These are phyloP conservation scores for Cherax quadricarinatus DNA, from an alignment of 1,140 invertebrate genomes.

Conservation along the genomic window DNA sequence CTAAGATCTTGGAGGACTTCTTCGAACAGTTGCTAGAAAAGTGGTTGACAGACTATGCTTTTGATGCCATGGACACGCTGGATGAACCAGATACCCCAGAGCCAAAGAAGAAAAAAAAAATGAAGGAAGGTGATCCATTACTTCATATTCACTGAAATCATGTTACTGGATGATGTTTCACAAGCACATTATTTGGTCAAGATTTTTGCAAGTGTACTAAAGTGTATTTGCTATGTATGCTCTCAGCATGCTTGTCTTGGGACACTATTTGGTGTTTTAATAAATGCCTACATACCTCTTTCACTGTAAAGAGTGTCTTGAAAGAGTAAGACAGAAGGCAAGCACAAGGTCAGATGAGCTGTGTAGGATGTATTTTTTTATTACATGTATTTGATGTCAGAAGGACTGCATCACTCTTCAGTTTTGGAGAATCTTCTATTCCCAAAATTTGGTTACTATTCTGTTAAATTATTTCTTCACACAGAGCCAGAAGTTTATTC, in stretches of 20 bases:
- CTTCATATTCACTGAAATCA: constrained; percentile 56
- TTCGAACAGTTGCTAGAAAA: constrained; percentile 89
- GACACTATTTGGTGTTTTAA: not conserved
- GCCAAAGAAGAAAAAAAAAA: constrained; percentile 70
- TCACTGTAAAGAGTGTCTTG: constrained; percentile 8
- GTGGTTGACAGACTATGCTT: constrained; percentile 85
- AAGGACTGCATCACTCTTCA: not conserved
- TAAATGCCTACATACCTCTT: not conserved
- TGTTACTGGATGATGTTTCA: not conserved
- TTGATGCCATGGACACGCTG: constrained; percentile 57
- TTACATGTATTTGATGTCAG: not conserved
- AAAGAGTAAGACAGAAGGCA: not conserved
- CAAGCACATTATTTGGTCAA: not conserved
- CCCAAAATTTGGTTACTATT: not conserved
- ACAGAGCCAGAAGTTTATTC: not conserved
- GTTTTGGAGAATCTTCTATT: constrained; percentile 1
- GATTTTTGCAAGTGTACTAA: not conserved
- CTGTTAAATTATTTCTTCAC: not conserved
- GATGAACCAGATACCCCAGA: constrained; percentile 60
- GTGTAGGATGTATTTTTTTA: not conserved
- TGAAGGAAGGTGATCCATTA: constrained; percentile 32
- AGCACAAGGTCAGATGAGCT: not conserved
- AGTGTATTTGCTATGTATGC: not conserved
- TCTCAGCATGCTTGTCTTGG: constrained; percentile 3
- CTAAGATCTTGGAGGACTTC: constrained; percentile 89